Evolutionary conservation across 1,140 invertebrate genomes (phyloP).

Genomic region (Brachionus sp.): DNA sequence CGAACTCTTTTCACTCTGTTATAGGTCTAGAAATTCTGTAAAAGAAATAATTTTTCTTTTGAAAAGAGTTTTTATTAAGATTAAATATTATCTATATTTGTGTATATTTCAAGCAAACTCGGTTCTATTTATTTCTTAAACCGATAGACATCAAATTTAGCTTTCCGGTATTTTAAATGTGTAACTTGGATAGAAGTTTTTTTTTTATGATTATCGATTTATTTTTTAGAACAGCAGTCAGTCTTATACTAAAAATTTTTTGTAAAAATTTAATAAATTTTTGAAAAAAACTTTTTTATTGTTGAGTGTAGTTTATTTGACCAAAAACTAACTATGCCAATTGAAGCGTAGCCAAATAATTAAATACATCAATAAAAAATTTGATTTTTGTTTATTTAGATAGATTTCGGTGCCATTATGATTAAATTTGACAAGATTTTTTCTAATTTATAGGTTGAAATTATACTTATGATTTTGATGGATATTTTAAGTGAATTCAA

Average conservation of each 20-base stretch:
- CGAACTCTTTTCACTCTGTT: background rate
- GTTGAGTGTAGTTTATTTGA: background rate
- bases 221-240: background rate
- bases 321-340: background rate
- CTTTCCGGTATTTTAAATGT: background rate
- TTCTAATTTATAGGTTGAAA: background rate
- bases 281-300: background rate
- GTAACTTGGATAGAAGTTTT: background rate
- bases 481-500: background rate
- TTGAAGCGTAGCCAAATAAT: background rate
- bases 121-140: background rate
- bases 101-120: background rate
- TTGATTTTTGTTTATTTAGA: background rate
- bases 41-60: background rate
- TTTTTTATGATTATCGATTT: background rate
- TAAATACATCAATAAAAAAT: background rate
- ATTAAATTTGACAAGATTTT: background rate
- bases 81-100: background rate
- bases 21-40: background rate
- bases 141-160: background rate
- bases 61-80: background rate
- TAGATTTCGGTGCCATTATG: background rate
- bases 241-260: background rate
- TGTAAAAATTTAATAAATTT: constrained; percentile 1
- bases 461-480: background rate